Percentiles rank a stretch among this genome's conserved stretches.
Conservation (phyloP, 1,140 invertebrate species). For the Drosophila ercepeae region DNA sequence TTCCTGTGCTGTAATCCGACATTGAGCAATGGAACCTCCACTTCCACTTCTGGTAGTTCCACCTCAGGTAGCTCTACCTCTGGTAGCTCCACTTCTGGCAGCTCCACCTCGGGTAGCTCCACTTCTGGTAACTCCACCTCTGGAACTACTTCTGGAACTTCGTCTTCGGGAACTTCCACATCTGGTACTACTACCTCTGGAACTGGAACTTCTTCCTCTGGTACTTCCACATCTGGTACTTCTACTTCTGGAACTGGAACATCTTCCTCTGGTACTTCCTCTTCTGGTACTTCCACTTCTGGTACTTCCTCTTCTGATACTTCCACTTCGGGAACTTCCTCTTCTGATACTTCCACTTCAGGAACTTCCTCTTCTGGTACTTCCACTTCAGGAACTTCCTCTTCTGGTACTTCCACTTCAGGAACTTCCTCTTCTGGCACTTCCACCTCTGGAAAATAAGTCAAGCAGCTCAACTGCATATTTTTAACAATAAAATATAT, state of each 20-base stretch:
- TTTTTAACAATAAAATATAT: not conserved
- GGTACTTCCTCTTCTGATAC: not conserved
- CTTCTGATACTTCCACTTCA: not conserved
- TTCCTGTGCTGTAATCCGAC: constrained; percentile 40
- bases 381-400: not conserved
- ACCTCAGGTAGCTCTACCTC: not conserved
- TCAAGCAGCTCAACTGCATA: not conserved
- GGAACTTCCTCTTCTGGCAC: constrained; percentile 1
- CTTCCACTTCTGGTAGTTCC: not conserved
- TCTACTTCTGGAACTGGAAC: not conserved
- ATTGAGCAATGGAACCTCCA: not conserved
- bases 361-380: not conserved
- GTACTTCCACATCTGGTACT: not conserved
- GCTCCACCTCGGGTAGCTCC: not conserved
- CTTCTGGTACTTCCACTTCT: not conserved
- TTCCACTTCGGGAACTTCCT: not conserved
- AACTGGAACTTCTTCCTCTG: not conserved
- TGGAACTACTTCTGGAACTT: not conserved
- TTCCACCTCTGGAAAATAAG: not conserved
- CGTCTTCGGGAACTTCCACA: not conserved
- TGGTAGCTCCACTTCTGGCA: not conserved
- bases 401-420: not conserved
- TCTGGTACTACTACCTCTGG: not conserved
- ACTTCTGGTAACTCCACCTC: not conserved
- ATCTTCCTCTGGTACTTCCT: not conserved